These are phyloP conservation scores for Agriopis aurantiaria DNA, from an alignment of 2,888 invertebrate species.

Conservation along the genomic window DNA sequence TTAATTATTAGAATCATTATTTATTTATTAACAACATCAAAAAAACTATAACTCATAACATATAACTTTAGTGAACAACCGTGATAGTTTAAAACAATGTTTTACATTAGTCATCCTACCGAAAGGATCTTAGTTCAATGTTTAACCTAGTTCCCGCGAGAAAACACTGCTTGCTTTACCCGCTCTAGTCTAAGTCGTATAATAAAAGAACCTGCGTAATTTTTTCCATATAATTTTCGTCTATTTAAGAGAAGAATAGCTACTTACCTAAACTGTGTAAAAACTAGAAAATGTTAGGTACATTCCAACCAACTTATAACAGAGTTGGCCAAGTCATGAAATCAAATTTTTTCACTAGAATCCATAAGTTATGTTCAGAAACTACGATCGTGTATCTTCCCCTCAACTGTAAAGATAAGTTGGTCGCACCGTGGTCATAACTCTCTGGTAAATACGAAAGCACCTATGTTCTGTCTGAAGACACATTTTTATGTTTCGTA, in stretches of 20 bases:
- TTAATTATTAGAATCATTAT: too few species aligned
- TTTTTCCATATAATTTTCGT: background rate
- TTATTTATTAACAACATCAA: too few species aligned
- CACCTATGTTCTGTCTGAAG: slow-evolving; percentile 9
- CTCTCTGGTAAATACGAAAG: background rate
- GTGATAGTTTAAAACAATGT: too few species aligned
- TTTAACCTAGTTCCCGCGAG: too few species aligned
- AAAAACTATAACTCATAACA: too few species aligned
- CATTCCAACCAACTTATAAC: background rate
- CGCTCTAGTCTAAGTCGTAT: too few species aligned
- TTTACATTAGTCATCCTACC: too few species aligned
- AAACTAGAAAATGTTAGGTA: background rate
- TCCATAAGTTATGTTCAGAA: too few species aligned
- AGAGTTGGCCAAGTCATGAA: background rate
- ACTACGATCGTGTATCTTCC: background rate
- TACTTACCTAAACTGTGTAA: background rate
- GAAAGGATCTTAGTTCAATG: too few species aligned
- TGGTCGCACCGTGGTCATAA: background rate
- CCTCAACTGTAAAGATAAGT: background rate
- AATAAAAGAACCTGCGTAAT: background rate
- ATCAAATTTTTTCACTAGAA: background rate
- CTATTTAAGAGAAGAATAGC: background rate
- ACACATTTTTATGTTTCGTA: slow-evolving; percentile 4
- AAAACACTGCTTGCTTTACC: too few species aligned
- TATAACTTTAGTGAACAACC: too few species aligned